phyloP scores from a whole-genome alignment of 2,797 vertebrate genomes.

The Lithobates pipiens region DNA sequence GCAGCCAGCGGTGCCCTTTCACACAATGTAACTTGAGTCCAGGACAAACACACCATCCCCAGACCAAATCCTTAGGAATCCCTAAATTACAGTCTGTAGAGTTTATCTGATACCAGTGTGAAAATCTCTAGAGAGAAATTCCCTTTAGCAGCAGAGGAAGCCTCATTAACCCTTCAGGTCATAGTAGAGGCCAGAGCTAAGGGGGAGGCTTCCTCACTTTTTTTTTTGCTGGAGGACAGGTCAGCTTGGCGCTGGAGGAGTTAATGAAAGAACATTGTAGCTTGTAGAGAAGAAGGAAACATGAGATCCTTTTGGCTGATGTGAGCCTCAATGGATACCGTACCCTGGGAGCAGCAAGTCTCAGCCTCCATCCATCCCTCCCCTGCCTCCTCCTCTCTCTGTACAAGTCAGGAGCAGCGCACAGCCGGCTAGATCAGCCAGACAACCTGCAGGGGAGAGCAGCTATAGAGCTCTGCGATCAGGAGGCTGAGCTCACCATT shows the following conservation, averaged over 20 bases:
- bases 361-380: slow-evolving; percentile 39
- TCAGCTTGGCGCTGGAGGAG: neutral
- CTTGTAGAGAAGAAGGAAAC: slow-evolving; percentile 48
- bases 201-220: neutral
- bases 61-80: slow-evolving; percentile 46
- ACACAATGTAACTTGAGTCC: slow-evolving; percentile 27
- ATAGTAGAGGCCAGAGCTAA: neutral
- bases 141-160: slow-evolving; percentile 25
- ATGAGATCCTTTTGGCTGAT: slow-evolving; percentile 47
- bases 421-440: slow-evolving; percentile 25
- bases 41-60: neutral
- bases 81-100: slow-evolving; percentile 40
- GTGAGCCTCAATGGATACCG: slow-evolving; percentile 54
- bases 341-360: neutral
- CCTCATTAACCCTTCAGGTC: slow-evolving; percentile 41
- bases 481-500: too few relatives aligned
- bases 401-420: slow-evolving; percentile 44
- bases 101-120: slow-evolving; percentile 45
- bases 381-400: slow-evolving; percentile 47
- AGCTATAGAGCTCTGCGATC: neutral
- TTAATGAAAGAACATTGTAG: slow-evolving; percentile 40
- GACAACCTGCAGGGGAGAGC: neutral
- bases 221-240: neutral
- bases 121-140: slow-evolving; percentile 36
- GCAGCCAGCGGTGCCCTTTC: neutral